Evolutionary conservation across 1,140 invertebrate species (phyloP).

Genomic region (Battus philenor): DNA sequence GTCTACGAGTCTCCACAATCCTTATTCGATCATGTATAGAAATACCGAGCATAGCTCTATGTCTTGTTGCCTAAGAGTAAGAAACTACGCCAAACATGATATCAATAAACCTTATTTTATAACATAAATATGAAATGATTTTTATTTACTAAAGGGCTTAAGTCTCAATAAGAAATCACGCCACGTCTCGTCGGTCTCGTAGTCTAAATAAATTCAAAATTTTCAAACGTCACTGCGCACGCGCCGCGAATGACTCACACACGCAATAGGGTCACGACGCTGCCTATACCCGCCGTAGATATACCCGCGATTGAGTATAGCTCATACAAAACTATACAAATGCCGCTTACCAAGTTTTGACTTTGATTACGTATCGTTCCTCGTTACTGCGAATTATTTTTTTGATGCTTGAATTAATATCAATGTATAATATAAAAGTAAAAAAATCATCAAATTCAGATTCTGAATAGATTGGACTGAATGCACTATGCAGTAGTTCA

Average conservation of each 20-base stretch:
- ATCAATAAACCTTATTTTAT: too few relatives aligned
- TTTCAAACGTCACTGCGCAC: conserved; percentile 61
- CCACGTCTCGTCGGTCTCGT: neutral
- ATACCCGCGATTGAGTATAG: conserved; percentile 32
- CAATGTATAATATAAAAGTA: too few relatives aligned
- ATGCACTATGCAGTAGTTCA: too few relatives aligned
- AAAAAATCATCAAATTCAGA: too few relatives aligned
- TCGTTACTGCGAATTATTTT: conserved; percentile 16
- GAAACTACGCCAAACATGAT: too few relatives aligned
- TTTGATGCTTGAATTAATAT: conserved; percentile 36
- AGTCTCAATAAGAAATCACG: neutral
- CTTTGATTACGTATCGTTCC: conserved; percentile 53
- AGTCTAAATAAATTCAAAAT: conserved; percentile 47
- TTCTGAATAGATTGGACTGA: too few relatives aligned
- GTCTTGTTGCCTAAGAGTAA: too few relatives aligned
- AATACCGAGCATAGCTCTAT: too few relatives aligned
- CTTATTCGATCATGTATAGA: too few relatives aligned
- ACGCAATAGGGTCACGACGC: conserved; percentile 63
- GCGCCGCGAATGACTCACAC: conserved; percentile 50
- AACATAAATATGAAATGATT: too few relatives aligned
- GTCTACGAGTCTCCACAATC: too few relatives aligned
- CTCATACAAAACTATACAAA: conserved; percentile 37
- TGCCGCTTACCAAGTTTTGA: conserved; percentile 55
- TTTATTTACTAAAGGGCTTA: too few relatives aligned
- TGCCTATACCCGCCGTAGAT: conserved; percentile 34